Base-by-base conservation (phyloP, 2,888 invertebrate genomes). In the Xanthorhoe spadicearia region DNA sequence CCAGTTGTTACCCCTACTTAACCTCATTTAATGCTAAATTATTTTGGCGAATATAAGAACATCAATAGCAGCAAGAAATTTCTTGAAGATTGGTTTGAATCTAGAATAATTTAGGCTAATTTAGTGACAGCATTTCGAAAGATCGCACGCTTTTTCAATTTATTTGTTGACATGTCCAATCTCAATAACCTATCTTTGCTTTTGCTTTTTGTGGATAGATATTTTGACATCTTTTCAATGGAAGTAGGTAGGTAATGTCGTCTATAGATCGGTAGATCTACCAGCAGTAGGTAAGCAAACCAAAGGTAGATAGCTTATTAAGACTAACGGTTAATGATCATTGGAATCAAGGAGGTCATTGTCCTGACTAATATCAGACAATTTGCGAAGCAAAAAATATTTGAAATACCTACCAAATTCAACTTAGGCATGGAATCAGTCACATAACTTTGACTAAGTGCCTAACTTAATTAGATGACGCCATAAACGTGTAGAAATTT, bases 41-140 rank as follows among this genome's bases (percentile, higher is more conserved):
- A 10, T 53, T 53, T 15, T 38, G 18, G 32, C 38, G 7, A 38
- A 54, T 54, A 54, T 10, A 7, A 28, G 13, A 43, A 10, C 43
- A 18, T 43, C 43, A 43, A 19, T 43, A 17, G 10, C 17, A 15
- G 38, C 17, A 19, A 35, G 23, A 23, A 3, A 4, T 7, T 55
- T 38, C n/a, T 17, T 35, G 52, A 28, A 28, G 52, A 52, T 52
- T 52, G 52, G 32, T 52, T 28, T 23, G 15, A 52, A 52, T 32
- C 43, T 13, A 43, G 8, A 54, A 54, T 38, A 13, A 17, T 13
- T 19, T 43, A n/a, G 19, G 10, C 18, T 43, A 19, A 38, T 17
- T 53, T 35, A 10, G 18, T 54, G 54, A 38, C 15, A 54, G 54
- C 17, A 54, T 38, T 54, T 58, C 49, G 32, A 35, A 49, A 17